Evolutionary conservation across 2,888 invertebrate species (phyloP), one percentile per base, ranked within the genome.

Genomic region (Allygus modestus): DNA sequence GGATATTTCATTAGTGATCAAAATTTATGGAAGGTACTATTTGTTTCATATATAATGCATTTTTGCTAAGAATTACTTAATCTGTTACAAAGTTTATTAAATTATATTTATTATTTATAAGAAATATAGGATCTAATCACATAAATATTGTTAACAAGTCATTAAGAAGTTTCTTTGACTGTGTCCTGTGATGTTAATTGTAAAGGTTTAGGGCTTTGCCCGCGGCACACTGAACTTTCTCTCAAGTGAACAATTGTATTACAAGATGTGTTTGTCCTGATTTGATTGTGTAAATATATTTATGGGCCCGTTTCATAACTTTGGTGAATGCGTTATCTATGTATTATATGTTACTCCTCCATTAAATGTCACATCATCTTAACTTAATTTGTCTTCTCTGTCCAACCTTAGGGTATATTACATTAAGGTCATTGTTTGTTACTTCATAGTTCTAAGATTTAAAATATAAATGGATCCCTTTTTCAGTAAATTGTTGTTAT

Each of bases 401-500:
- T 41, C 41, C 71, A 37, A 20, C 41, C 37, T 41, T 71, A 37
- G 71, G 41, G 20, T 37, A 71, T 71, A 71, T 37, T 71, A 71
- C 71, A 71, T 41, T 71, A 69, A 37, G 71, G 41, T 77, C 20
- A 77, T 77, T 77, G 73, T 65, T 73, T 73, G 77, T 77, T 51
- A 77, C 26, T 77, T 77, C 41, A 77, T 51, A 77, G 46, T 77
- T 77, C 2, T 46, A 77, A 71, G 71, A 28, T 12, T 73, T 51
- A 77, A 77, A 65, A 65, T 28, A 65, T 51, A 51, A 77, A 77
- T 28, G 77, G 77, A 77, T 77, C 77, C 51, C 51, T 77, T 77
- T 77, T 77, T 77, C 51, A 71, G 41, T 20, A 37, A 41, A 41
- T 71, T 41, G 71, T 20, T 41, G 12, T 46, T 11, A 46, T 9